Evolutionary conservation across 2,888 invertebrate genomes (phyloP).

Genomic region (Thymelicus acteon): DNA sequence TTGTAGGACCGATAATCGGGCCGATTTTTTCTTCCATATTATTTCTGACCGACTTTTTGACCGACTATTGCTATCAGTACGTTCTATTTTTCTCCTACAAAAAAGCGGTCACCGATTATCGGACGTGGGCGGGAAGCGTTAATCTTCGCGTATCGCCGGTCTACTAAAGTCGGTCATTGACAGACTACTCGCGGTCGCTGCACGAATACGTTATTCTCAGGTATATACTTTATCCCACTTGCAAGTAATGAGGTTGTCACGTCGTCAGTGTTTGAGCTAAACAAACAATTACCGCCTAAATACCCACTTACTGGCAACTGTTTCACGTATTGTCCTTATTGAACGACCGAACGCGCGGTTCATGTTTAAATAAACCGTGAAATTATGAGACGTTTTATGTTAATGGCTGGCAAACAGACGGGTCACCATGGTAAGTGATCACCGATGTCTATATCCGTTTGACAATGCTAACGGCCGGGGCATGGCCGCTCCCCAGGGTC

Average conservation of each 20-base stretch:
- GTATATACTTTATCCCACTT: slow-evolving; percentile 1
- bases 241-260: slow-evolving; percentile 7
- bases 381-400: slow-evolving; percentile 40
- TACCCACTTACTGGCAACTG: slow-evolving; percentile 40
- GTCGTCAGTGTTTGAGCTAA: slow-evolving; percentile 22
- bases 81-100: too few species aligned
- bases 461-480: too few species aligned
- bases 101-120: too few species aligned
- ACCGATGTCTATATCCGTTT: too few species aligned
- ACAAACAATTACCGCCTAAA: slow-evolving; percentile 40
- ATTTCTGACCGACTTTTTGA: too few species aligned
- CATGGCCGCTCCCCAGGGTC: too few species aligned
- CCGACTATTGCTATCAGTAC: too few species aligned
- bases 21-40: too few species aligned
- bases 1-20: too few species aligned
- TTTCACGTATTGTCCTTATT: slow-evolving; percentile 45
- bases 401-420: not conserved
- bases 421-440: too few species aligned
- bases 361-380: slow-evolving; percentile 56
- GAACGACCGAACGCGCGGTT: slow-evolving; percentile 48
- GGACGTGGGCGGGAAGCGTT: too few species aligned
- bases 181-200: not conserved
- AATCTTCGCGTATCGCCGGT: too few species aligned
- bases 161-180: not conserved
- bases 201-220: not conserved